Percentiles rank a stretch among this genome's conserved stretches.
phyloP scores from a whole-genome alignment of 2,113 vertebrate species.

The Leiothrix lutea region DNA sequence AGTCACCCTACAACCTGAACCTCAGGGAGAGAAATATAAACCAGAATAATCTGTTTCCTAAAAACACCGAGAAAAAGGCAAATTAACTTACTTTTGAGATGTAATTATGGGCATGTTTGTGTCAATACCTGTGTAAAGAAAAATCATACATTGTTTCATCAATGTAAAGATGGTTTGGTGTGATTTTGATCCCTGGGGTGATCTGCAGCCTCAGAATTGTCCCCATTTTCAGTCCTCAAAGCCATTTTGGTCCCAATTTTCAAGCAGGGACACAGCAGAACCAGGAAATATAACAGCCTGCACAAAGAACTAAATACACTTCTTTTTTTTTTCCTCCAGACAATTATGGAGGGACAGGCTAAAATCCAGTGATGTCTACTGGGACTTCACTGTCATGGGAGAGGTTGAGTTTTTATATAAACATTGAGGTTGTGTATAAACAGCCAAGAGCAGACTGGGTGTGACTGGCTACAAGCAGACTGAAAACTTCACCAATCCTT shows the following conservation, averaged over 20 bases:
- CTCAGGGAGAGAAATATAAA: not conserved
- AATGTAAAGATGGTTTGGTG: not conserved
- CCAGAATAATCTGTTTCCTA: not conserved
- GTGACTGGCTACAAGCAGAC: not conserved
- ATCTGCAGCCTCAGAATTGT: not conserved
- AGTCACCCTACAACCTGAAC: not conserved
- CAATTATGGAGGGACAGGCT: not conserved
- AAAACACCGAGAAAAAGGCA: not conserved
- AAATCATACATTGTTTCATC: not conserved
- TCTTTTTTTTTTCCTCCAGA: not conserved
- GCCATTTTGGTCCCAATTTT: not conserved
- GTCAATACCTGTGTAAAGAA: constrained; percentile 76
- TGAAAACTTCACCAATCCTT: not conserved
- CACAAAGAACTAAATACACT: not conserved
- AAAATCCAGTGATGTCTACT: not conserved
- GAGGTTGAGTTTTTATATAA: not conserved
- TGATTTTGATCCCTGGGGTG: not conserved
- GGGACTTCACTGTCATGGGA: not conserved
- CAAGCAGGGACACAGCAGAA: not conserved
- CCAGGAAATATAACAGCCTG: not conserved
- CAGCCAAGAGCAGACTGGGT: not conserved
- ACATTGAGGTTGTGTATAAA: not conserved
- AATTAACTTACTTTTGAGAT: constrained; percentile 80
- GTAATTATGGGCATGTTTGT: constrained; percentile 81
- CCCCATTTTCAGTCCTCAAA: not conserved